Base-by-base conservation (phyloP, 2,797 vertebrate genomes). In the Melanotaenia boesemani region DNA sequence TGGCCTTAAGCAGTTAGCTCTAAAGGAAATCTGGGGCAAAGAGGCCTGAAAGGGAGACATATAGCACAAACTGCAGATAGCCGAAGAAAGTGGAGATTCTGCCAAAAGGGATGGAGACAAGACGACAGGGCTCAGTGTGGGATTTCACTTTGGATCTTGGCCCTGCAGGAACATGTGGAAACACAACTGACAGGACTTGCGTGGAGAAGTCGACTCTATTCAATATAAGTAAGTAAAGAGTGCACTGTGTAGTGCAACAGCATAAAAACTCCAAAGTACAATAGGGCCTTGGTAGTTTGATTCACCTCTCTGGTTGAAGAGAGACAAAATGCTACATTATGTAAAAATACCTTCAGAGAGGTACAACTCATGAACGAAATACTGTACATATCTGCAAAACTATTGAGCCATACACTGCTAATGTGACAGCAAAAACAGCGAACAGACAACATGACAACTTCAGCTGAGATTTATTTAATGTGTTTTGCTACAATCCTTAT, bases 31-130 rank as follows among this genome's bases (percentile, higher is more conserved):
- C 89, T 92, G 83, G 93, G 92, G 84, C 92, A 90, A 82, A 88
- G 79, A 88, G 88, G 89, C 90, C 88, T 92, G 88, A 91, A 92
- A 93, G 87, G 85, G 83, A 92, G 86, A 90, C 83, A 81, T 92
- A 92, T 89, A 93, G 84, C 84, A 88, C 81, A 89, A 89, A 93
- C 85, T 70, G 81, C 67, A 84, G 89, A 92, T 90, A 89, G 90
- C 90, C 89, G 86, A 86, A 92, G 89, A 92, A 93, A 91, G 91
- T 93, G 87, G 91, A 92, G 90, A 93, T 93, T 92, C 89, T 92
- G 92, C 93, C 92, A 91, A 91, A 89, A 93, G 93, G 85, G 81
- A 90, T 87, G 90, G 86, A 93, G 92, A 91, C 87, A 86, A 91
- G 92, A 93, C 88, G 89, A 92, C 92, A 90, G 82, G 90, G 83